Percentiles rank a stretch among this genome's conserved stretches.
Evolutionary conservation across 2,797 vertebrate genomes (phyloP).

Genomic region (Xerus rutilus): DNA sequence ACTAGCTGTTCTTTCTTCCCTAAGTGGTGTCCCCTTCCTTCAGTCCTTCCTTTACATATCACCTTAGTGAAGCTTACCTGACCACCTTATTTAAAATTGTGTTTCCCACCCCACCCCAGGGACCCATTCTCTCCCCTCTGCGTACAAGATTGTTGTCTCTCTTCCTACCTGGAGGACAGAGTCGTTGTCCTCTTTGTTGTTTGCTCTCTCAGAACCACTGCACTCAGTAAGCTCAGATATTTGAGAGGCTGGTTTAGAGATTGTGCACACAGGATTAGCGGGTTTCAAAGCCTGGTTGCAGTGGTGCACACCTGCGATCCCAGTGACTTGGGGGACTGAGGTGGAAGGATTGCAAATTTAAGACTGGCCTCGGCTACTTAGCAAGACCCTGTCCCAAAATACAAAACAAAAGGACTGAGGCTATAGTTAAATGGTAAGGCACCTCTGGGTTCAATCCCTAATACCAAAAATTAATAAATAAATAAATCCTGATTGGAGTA

Average conservation of each 20-base stretch:
- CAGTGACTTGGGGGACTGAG: too few species aligned
- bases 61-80: not conserved
- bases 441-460: too few species aligned
- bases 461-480: too few species aligned
- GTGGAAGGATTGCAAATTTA: too few species aligned
- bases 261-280: not conserved
- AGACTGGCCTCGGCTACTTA: too few species aligned
- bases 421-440: too few species aligned
- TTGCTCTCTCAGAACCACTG: not conserved
- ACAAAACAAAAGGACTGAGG: too few species aligned
- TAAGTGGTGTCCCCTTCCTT: not conserved
- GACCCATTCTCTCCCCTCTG: not conserved
- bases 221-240: not conserved
- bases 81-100: not conserved
- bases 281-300: not conserved
- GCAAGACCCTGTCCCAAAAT: too few species aligned
- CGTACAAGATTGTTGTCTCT: not conserved
- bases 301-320: too few species aligned
- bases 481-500: not conserved
- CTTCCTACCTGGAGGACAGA: not conserved
- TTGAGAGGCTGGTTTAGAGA: conserved; percentile 7
- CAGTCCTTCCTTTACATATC: not conserved
- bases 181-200: not conserved
- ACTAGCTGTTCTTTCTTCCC: not conserved
- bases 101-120: not conserved